Conservation (phyloP, 23 tunicate species). For the Ascidia mentula region DNA sequence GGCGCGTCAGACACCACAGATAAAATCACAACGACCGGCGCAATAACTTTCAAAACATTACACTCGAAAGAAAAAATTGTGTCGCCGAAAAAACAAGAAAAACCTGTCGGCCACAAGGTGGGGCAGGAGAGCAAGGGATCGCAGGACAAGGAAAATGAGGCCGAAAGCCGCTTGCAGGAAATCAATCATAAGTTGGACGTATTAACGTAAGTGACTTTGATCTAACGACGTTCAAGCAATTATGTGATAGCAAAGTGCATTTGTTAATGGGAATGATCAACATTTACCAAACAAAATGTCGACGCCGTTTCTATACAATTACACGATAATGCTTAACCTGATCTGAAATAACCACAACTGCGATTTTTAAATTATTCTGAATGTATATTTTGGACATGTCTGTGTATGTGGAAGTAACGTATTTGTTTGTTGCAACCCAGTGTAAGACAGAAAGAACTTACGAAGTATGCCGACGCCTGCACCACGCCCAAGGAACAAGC, state of each 20-base stretch:
- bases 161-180: slow-evolving; percentile 2
- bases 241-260: too few species aligned
- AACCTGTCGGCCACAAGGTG: slow-evolving; percentile 1
- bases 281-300: too few species aligned
- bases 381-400: too few species aligned
- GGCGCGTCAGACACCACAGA: neutral
- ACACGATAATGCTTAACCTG: too few species aligned
- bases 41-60: too few species aligned
- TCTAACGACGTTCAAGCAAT: neutral
- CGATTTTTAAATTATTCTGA: too few species aligned
- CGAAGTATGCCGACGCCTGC: slow-evolving; percentile 24
- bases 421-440: neutral
- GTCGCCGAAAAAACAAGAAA: too few species aligned
- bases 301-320: too few species aligned
- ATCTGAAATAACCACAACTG: too few species aligned
- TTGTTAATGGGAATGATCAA: too few species aligned
- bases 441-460: slow-evolving; percentile 30
- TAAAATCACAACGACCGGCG: neutral
- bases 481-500: slow-evolving; percentile 19
- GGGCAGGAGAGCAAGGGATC: neutral
- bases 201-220: neutral
- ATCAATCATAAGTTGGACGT: neutral
- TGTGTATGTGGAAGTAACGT: neutral
- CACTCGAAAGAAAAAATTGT: neutral
- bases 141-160: neutral